Percentiles rank a stretch among this genome's conserved stretches.
Evolutionary conservation across 2,113 vertebrate genomes (phyloP).

Genomic region (Desmodus rotundus): DNA sequence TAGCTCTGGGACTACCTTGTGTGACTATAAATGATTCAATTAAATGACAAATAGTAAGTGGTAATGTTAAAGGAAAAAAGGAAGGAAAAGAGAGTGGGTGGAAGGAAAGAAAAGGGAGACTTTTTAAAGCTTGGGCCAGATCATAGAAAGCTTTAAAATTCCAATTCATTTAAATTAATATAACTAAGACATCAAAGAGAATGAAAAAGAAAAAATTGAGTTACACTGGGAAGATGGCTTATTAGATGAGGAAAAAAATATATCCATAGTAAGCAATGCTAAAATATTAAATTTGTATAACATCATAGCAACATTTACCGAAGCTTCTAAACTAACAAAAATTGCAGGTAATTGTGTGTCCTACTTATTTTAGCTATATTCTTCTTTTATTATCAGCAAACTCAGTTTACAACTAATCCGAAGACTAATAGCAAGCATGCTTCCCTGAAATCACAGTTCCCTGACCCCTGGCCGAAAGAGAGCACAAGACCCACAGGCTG

Average conservation of each 20-base stretch:
- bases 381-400: neutral
- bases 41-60: neutral
- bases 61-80: neutral
- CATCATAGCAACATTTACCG: neutral
- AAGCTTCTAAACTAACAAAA: constrained; percentile 10
- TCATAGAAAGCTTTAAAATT: constrained; percentile 26
- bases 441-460: neutral
- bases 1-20: neutral
- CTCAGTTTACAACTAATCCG: neutral
- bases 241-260: constrained; percentile 48
- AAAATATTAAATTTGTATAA: constrained; percentile 16
- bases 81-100: neutral
- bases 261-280: constrained; percentile 55
- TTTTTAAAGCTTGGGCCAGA: neutral
- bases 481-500: neutral
- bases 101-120: neutral
- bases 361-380: neutral
- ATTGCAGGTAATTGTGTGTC: neutral
- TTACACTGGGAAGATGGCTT: neutral
- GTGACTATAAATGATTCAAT: neutral
- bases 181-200: constrained; percentile 9
- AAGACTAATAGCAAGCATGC: neutral
- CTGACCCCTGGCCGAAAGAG: neutral
- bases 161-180: constrained; percentile 10
- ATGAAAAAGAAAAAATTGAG: constrained; percentile 17